A percentile compares a stretch with the other conserved stretches of the same genome.
Conservation (phyloP, 2,888 invertebrate species). For the Nebria salina region DNA sequence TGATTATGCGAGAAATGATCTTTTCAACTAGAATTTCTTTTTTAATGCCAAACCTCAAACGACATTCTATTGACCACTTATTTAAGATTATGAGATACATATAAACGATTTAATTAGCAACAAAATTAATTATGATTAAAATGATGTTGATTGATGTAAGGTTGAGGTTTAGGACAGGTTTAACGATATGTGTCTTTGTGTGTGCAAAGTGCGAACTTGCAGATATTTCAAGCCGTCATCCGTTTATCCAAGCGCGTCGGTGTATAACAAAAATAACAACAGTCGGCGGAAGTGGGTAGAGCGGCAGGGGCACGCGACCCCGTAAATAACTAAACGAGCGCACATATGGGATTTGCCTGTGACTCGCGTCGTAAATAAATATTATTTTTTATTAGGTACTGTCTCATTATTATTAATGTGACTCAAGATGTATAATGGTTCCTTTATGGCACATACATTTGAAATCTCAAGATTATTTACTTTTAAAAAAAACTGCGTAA, state of each 20-base stretch:
- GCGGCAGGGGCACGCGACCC: conserved; percentile 4
- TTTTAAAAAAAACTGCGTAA: too few relatives aligned
- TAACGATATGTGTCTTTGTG: background rate
- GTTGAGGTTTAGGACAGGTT: background rate
- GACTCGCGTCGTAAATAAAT: background rate
- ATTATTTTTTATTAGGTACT: background rate
- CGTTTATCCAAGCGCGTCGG: conserved; percentile 4
- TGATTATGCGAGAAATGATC: too few relatives aligned
- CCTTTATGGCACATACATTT: background rate
- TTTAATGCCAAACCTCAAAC: too few relatives aligned
- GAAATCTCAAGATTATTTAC: too few relatives aligned
- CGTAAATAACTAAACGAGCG: background rate
- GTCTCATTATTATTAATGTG: background rate
- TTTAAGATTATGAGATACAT: too few relatives aligned
- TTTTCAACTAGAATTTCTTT: too few relatives aligned
- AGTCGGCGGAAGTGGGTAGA: conserved; percentile 7
- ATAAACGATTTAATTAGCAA: too few relatives aligned
- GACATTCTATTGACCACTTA: too few relatives aligned
- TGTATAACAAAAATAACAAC: conserved; percentile 11
- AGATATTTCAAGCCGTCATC: conserved; percentile 1
- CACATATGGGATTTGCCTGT: conserved; percentile 1
- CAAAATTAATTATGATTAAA: background rate
- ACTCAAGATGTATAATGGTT: background rate
- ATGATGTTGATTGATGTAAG: background rate
- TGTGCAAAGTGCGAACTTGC: background rate